Base-by-base conservation (phyloP, 1,140 invertebrate genomes). In the Lepidurus couesii region DNA sequence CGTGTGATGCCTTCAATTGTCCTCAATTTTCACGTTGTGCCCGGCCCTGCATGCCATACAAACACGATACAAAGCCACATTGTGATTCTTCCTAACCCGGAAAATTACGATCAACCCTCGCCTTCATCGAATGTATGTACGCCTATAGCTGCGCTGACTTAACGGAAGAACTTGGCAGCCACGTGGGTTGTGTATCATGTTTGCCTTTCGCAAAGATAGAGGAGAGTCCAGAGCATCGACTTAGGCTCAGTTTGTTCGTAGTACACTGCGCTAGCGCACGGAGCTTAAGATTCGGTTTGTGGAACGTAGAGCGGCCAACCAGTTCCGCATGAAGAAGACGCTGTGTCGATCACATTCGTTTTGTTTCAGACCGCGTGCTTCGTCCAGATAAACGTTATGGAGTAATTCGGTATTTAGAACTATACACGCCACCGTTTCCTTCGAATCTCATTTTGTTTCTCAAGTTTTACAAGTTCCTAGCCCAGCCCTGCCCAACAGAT, bases 261-360 rank as follows among this genome's bases (percentile, higher is more conserved):
- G 53, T 65, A 21, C 53, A 65, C 4, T 65, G 53, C 53, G 53
- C 53, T 65, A 65, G 53, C 53, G 53, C 53, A 65, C 53, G 53
- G 13, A 21, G 6, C 53, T 21, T 34, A 34, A 4, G 16, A 21
- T 65, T 65, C 21, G 45, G 10, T 13, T 65, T 65, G 53, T 21
- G 53, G n/a, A 65, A 47, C 13, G 1, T 1, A 21, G 5, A 65
- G 53, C n/a, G 53, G 9, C 6, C 13, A 7, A 16, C 53, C 7
- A 65, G 53, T 13, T n/a, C 21, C 53, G 0, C 53, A 11, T 65
- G n/a, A 65, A 65, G 53, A 65, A 65, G 21, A 65, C 8, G 9
- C 7, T 65, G 8, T 13, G 13, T 65, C 47, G 47, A 21, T 16
- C 8, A 21, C 16, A 65, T 65, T 65, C 53, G 16, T 65, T 65